Evolutionary conservation across 2,888 invertebrate genomes (phyloP).

Genomic region (Drosophila imparisetae): DNA sequence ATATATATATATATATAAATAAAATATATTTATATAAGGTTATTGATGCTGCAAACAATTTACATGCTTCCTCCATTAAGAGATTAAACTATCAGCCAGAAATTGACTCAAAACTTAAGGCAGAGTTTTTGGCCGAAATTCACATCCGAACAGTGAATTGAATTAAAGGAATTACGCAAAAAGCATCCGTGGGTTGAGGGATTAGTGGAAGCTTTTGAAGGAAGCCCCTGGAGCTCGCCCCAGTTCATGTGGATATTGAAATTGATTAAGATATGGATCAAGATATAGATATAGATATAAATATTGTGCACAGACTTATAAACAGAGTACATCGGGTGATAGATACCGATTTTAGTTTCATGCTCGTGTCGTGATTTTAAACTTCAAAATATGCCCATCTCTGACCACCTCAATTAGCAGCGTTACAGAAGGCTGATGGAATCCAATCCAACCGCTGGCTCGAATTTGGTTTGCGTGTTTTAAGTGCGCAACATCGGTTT

Average conservation of each 20-base stretch:
- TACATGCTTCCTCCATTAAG: slow-evolving; percentile 68
- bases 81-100: slow-evolving; percentile 68
- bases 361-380: not conserved
- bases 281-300: not conserved
- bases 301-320: not conserved
- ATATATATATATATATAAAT: slow-evolving; percentile 27
- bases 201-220: slow-evolving; percentile 7
- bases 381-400: slow-evolving; percentile 12
- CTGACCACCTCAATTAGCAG: slow-evolving; percentile 26
- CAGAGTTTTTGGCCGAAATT: slow-evolving; percentile 7
- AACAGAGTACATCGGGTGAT: not conserved
- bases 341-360: not conserved
- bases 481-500: slow-evolving; percentile 37
- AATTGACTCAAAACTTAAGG: slow-evolving; percentile 38
- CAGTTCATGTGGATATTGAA: not conserved
- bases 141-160: slow-evolving; percentile 39
- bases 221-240: not conserved
- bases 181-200: not conserved
- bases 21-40: slow-evolving; percentile 23
- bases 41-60: slow-evolving; percentile 23
- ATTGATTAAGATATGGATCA: not conserved
- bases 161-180: slow-evolving; percentile 29
- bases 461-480: slow-evolving; percentile 44
- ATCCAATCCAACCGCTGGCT: slow-evolving; percentile 1
- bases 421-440: slow-evolving; percentile 25